Percentiles rank a stretch among this genome's conserved stretches.
Conservation (phyloP, 2,888 invertebrate species). For the Rhagonycha lutea region DNA sequence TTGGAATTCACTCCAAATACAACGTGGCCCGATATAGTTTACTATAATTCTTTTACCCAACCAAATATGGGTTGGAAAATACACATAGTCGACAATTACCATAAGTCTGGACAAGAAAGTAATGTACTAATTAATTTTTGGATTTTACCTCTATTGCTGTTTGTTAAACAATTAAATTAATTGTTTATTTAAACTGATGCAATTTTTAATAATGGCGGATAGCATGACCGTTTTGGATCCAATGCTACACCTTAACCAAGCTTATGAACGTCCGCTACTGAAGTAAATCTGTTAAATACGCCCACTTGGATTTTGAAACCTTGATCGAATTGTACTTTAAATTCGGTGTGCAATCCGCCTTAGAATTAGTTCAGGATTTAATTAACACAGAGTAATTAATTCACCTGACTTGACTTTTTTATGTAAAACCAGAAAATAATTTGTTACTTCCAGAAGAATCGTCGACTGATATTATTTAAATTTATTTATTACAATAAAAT, state of each 20-base stretch:
- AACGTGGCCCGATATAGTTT: conserved; percentile 89
- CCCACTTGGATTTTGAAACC: background rate
- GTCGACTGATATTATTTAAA: background rate
- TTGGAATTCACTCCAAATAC: conserved; percentile 84
- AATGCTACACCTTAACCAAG: too few relatives aligned
- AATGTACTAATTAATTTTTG: conserved; percentile 14
- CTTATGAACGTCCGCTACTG: too few relatives aligned
- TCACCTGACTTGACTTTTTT: background rate
- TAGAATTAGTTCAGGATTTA: background rate
- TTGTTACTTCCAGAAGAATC: background rate
- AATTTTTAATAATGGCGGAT: background rate
- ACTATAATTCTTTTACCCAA: conserved; percentile 92
- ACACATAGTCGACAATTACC: conserved; percentile 81
- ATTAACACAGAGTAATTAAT: background rate
- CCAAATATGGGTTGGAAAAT: conserved; percentile 96
- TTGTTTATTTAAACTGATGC: conserved; percentile 42
- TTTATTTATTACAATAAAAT: background rate
- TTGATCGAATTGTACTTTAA: background rate
- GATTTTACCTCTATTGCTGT: conserved; percentile 31
- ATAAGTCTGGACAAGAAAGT: conserved; percentile 41
- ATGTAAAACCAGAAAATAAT: background rate
- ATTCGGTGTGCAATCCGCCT: background rate
- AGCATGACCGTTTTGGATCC: background rate
- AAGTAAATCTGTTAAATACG: background rate
- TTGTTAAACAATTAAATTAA: conserved; percentile 44